phyloP scores from a whole-genome alignment of 2,113 vertebrate species.

The Rostratula benghalensis region DNA sequence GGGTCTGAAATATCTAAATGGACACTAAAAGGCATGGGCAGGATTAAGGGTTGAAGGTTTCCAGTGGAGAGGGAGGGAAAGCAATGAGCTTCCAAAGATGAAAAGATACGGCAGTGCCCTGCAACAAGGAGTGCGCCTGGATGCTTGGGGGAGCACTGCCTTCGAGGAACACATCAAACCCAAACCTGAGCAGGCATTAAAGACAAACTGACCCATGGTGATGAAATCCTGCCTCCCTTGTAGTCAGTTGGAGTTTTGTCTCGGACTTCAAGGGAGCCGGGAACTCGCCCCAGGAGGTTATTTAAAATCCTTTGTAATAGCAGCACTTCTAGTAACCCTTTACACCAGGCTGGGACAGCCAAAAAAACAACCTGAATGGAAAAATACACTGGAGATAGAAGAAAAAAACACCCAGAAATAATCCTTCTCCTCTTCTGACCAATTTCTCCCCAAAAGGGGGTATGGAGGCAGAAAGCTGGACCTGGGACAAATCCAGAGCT shows the following conservation, averaged over 20 bases:
- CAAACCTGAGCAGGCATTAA: not conserved
- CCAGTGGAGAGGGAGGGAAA: not conserved
- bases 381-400: not conserved
- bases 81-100: not conserved
- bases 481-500: not conserved
- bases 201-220: not conserved
- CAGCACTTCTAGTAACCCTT: slow-evolving; percentile 1
- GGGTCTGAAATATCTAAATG: slow-evolving; percentile 28
- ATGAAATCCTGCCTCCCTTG: slow-evolving; percentile 6
- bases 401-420: not conserved
- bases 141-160: not conserved
- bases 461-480: not conserved
- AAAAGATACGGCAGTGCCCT: not conserved
- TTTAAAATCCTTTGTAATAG: slow-evolving; percentile 25
- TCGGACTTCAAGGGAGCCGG: not conserved
- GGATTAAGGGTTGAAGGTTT: slow-evolving; percentile 45
- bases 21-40: not conserved
- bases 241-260: not conserved
- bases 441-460: not conserved
- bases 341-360: not conserved
- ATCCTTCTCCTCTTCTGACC: not conserved
- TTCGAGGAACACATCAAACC: not conserved
- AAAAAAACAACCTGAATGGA: not conserved
- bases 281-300: not conserved
- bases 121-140: not conserved